A percentile compares a stretch with the other conserved stretches of the same genome.
phyloP scores from a whole-genome alignment of 2,888 invertebrate genomes.

The Nomada flava region DNA sequence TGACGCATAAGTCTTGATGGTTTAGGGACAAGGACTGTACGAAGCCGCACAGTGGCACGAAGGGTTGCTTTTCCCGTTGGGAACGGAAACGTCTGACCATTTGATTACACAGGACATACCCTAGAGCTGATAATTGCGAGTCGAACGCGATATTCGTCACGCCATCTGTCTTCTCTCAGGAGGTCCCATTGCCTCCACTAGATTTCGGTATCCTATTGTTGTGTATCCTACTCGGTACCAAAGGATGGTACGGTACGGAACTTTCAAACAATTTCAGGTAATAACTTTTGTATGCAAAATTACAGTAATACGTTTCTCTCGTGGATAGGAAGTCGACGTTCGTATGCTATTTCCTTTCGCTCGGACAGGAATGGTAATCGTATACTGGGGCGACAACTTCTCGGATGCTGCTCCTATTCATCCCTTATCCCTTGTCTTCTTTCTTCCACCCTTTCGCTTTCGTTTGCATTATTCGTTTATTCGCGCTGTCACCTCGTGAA shows the following conservation, averaged over 20 bases:
- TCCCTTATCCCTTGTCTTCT: constrained; percentile 42
- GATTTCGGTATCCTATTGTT: background rate
- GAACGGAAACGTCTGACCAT: constrained; percentile 69
- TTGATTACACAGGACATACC: constrained; percentile 68
- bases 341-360: too few relatives aligned
- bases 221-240: background rate
- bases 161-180: constrained; percentile 71
- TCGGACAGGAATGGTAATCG: constrained; percentile 53
- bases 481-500: constrained; percentile 5
- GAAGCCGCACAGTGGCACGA: constrained; percentile 47
- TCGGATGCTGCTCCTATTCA: constrained; percentile 61
- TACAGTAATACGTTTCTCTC: constrained; percentile 78
- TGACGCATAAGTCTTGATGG: constrained; percentile 50
- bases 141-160: constrained; percentile 74
- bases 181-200: constrained; percentile 23
- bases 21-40: constrained; percentile 36
- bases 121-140: constrained; percentile 69
- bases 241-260: constrained; percentile 64
- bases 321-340: constrained; percentile 42
- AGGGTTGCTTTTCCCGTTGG: constrained; percentile 62
- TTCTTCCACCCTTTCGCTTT: constrained; percentile 22
- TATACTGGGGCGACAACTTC: constrained; percentile 52
- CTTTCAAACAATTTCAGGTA: constrained; percentile 82
- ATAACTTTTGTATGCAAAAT: constrained; percentile 82
- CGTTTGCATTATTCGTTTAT: constrained; percentile 37